Conservation (phyloP, 1,140 invertebrate species). For the Ericerus pela region DNA sequence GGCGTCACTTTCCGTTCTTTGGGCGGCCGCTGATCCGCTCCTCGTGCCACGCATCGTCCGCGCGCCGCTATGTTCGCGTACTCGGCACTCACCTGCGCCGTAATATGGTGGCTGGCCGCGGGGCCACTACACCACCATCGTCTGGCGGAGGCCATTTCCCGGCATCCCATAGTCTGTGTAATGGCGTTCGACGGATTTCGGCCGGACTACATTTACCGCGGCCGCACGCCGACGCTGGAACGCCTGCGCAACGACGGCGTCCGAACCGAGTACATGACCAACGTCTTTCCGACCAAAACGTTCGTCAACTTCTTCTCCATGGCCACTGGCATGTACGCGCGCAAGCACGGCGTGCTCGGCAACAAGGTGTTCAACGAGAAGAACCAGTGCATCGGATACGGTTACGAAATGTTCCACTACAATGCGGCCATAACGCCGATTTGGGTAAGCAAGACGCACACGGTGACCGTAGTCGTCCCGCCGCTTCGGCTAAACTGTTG, state of each 20-base stretch:
- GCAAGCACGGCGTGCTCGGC: conserved; percentile 54
- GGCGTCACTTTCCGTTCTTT: too few relatives aligned
- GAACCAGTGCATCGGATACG: conserved; percentile 31
- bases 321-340: conserved; percentile 56
- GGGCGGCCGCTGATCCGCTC: too few relatives aligned
- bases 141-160: neutral
- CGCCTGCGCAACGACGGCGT: conserved; percentile 39
- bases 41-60: too few relatives aligned
- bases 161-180: conserved; percentile 33
- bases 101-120: neutral
- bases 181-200: conserved; percentile 58
- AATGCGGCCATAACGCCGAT: conserved; percentile 37
- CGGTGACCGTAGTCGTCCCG: too few relatives aligned
- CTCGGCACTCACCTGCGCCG: too few relatives aligned
- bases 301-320: conserved; percentile 68
- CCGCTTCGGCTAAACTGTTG: too few relatives aligned
- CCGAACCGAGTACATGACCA: conserved; percentile 44
- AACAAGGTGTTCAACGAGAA: conserved; percentile 46
- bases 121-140: neutral
- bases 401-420: conserved; percentile 36
- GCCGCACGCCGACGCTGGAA: conserved; percentile 39
- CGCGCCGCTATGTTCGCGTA: too few relatives aligned
- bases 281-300: conserved; percentile 57
- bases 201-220: conserved; percentile 47
- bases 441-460: conserved; percentile 40